Evolutionary conservation across 1,140 invertebrate species (phyloP), one percentile per base, ranked within the genome.

Genomic region (Drosophila carrolli): DNA sequence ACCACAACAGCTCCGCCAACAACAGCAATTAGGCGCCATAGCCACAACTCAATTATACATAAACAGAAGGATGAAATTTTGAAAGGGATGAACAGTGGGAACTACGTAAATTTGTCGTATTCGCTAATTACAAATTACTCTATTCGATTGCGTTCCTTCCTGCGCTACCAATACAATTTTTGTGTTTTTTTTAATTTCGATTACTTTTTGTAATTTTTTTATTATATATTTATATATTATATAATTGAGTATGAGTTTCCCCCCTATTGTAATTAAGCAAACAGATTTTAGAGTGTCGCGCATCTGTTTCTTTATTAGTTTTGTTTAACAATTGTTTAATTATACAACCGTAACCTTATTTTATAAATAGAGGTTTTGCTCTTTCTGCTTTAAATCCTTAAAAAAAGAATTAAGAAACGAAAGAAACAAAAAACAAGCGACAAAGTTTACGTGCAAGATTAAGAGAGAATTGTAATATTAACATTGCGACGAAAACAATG

Each of bases 1-100:
- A 91, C 47, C 86, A 92, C 73, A 92, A 92, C 73, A 88, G 84
- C 61, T 65, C 67, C 63, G 80, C 78, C 72, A 81, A 75, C 74
- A 85, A 83, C 90, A 85, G 77, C 63, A 62, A 75, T 66, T 75
- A 75, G 23, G 47, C 50, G 73, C 35, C 40, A 73, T 16, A 48
- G 41, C 41, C 47, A 54, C 57, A 51, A 75, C 70, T 74, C 56
- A 74, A 73, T 47, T 61, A 74, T 73, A 46, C 41, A 72, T 67
- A 67, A 67, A 66, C 37, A 50, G 11, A 19, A 50, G 35, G 51
- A 70, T 10, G 51, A 29, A 27, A 50, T 40, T 44, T 41, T 51
- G 23, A 16, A 14, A 47, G 16, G 62, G 65, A 66, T 11, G 8
- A 29, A 41, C 4, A 32, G 43, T 50, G 37, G 38, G 41, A 53